Percentiles rank a stretch among this genome's conserved stretches.
Conservation (phyloP, 2,888 invertebrate genomes). For the Syrphus vitripennis region DNA sequence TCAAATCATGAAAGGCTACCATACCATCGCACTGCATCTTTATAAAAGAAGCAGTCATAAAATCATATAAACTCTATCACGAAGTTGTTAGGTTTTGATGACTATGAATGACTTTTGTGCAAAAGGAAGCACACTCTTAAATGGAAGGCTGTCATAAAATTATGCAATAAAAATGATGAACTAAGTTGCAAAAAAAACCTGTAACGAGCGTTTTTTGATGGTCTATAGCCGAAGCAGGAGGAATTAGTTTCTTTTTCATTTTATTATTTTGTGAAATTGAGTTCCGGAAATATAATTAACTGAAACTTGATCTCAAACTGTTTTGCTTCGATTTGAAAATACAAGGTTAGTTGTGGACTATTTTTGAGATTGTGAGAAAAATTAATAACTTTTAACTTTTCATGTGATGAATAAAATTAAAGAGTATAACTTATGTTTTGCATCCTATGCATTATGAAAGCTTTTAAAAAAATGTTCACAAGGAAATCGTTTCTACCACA, state of each 20-base stretch:
- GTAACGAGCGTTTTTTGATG: not conserved
- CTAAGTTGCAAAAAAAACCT: conserved; percentile 12
- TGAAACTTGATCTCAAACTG: not conserved
- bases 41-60: conserved; percentile 13
- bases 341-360: no score
- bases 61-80: conserved; percentile 58
- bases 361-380: no score
- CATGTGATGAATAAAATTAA: no score
- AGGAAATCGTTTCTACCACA: not conserved
- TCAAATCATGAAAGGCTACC: conserved; percentile 9
- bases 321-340: not conserved
- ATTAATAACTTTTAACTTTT: no score
- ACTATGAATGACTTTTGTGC: conserved; percentile 18
- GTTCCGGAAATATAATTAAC: not conserved
- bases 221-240: not conserved
- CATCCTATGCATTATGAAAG: no score
- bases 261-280: not conserved
- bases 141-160: conserved; percentile 9
- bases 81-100: conserved; percentile 50
- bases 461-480: no score
- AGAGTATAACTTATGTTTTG: no score
- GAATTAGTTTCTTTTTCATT: not conserved
- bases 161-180: conserved; percentile 50
- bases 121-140: not conserved
- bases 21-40: no score